Evolutionary conservation across 2,888 invertebrate genomes (phyloP).

Genomic region (Schizaphis graminum): DNA sequence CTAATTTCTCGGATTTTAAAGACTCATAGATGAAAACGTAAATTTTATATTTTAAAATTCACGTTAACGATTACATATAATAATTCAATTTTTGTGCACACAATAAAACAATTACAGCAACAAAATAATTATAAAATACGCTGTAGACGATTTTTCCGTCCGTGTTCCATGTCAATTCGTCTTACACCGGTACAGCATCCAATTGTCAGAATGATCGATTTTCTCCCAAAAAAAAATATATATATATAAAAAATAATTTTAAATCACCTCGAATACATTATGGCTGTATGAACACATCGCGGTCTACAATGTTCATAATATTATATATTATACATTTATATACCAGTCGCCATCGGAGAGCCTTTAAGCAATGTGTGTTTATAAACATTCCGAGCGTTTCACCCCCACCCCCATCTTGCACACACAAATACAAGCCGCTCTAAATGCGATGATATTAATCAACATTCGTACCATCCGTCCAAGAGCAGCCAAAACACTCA

Average conservation of each 20-base stretch:
- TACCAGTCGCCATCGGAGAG: not conserved
- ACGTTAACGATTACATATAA: not conserved
- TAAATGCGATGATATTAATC: conserved; percentile 24
- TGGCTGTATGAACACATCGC: not conserved
- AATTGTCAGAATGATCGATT: not conserved
- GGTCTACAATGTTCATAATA: not conserved
- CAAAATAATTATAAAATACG: not conserved
- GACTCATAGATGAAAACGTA: not conserved
- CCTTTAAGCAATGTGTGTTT: conserved; percentile 3
- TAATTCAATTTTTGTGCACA: not conserved
- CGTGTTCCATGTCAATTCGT: not conserved
- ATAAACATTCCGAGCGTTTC: not conserved
- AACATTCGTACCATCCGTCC: not conserved
- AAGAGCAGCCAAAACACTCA: not conserved
- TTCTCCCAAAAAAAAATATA: not conserved
- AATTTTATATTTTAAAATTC: not conserved
- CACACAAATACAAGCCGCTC: not conserved
- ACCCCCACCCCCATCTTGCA: not conserved
- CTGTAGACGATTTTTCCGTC: not conserved
- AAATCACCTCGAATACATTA: not conserved
- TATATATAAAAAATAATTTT: not conserved
- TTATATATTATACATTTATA: not conserved
- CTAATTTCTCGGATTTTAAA: not conserved
- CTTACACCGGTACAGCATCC: not conserved
- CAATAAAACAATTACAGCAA: not conserved